Evolutionary conservation across 2,888 invertebrate species (phyloP).

Genomic region (Acronicta leporina): DNA sequence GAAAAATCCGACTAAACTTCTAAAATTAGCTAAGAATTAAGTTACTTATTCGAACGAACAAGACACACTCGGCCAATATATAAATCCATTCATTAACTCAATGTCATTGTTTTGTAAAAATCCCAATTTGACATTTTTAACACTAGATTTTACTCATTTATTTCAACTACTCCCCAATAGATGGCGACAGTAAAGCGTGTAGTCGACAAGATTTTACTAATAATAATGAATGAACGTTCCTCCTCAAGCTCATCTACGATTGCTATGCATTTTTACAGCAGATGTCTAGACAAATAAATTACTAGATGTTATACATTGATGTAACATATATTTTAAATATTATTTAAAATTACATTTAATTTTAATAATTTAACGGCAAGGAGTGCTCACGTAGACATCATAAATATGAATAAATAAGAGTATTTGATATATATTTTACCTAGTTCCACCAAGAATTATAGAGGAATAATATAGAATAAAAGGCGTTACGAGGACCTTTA

Average conservation of each 20-base stretch:
- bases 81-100: slow-evolving; percentile 47
- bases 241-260: slow-evolving; percentile 29
- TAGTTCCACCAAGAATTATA: not conserved
- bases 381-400: not conserved
- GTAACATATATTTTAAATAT: slow-evolving; percentile 25
- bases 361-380: slow-evolving; percentile 29
- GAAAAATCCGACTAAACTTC: slow-evolving; percentile 9
- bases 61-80: slow-evolving; percentile 57
- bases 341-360: slow-evolving; percentile 19
- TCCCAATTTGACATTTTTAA: slow-evolving; percentile 24
- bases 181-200: slow-evolving; percentile 57
- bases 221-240: slow-evolving; percentile 28
- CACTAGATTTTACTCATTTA: slow-evolving; percentile 30
- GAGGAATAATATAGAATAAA: too few relatives aligned
- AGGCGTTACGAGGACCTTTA: too few relatives aligned
- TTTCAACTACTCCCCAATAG: slow-evolving; percentile 61
- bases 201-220: slow-evolving; percentile 13
- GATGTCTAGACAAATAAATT: slow-evolving; percentile 45
- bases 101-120: slow-evolving; percentile 27
- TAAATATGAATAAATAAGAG: not conserved
- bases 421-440: not conserved
- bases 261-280: slow-evolving; percentile 56
- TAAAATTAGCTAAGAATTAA: slow-evolving; percentile 41
- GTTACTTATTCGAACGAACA: slow-evolving; percentile 45
- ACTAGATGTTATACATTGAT: slow-evolving; percentile 48